phyloP scores from a whole-genome alignment of 1,140 invertebrate species.

The Liolophura sinensis region DNA sequence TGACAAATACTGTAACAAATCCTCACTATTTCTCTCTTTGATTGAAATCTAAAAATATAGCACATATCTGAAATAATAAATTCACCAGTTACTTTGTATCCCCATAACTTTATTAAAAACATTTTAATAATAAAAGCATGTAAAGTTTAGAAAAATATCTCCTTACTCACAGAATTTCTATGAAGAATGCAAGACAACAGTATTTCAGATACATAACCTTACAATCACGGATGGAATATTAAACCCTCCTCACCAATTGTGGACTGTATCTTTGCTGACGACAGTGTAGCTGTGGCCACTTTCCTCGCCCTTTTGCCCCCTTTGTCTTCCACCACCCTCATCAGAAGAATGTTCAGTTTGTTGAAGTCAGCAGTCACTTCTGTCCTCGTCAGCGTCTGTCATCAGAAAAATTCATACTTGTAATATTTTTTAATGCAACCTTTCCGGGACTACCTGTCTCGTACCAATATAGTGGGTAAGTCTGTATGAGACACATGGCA shows the following conservation, averaged over 20 bases:
- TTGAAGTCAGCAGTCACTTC: slow-evolving; percentile 93
- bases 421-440: background rate
- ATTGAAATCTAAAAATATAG: too few species aligned
- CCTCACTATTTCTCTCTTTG: too few species aligned
- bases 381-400: slow-evolving; percentile 59
- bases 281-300: slow-evolving; percentile 90
- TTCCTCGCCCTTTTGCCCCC: slow-evolving; percentile 76
- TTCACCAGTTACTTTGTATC: too few species aligned
- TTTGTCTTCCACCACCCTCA: slow-evolving; percentile 77
- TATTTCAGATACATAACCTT: background rate
- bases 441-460: background rate
- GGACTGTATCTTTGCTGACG: slow-evolving; percentile 87
- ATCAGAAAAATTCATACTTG: slow-evolving; percentile 1
- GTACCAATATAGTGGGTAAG: too few species aligned
- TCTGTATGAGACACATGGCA: too few species aligned
- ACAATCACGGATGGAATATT: background rate
- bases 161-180: too few species aligned
- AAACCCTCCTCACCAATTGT: slow-evolving; percentile 68
- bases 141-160: too few species aligned
- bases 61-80: too few species aligned
- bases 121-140: too few species aligned
- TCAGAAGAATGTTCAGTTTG: slow-evolving; percentile 82
- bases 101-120: too few species aligned
- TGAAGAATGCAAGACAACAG: slow-evolving; percentile 3
- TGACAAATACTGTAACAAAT: too few species aligned